A percentile compares a stretch with the other conserved stretches of the same genome.
These are phyloP conservation scores for Euthynnus affinis DNA, from an alignment of 2,797 vertebrate species.

Conservation along the genomic window DNA sequence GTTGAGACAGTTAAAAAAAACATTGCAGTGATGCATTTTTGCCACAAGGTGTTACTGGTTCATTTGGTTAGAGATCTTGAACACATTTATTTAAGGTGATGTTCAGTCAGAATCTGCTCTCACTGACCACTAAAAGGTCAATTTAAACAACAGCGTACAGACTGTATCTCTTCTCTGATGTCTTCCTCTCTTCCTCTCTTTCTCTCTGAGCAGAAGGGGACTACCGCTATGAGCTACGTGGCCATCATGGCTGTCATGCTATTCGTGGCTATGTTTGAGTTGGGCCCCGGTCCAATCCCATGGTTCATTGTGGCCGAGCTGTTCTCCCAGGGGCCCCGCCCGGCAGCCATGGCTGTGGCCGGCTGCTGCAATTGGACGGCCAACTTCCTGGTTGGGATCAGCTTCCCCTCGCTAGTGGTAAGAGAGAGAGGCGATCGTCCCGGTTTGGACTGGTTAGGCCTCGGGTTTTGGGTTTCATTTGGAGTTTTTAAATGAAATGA, in stretches of 20 bases:
- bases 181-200: not conserved
- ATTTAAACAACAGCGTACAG: too few species aligned
- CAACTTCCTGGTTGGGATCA: constrained; percentile 95
- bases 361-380: constrained; percentile 97
- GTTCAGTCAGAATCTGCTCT: too few species aligned
- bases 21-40: not conserved
- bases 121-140: too few species aligned
- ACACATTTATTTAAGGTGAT: not conserved
- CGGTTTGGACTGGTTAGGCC: too few species aligned
- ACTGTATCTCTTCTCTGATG: not conserved
- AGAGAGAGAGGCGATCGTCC: not conserved
- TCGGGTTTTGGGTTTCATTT: not conserved
- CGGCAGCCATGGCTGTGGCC: constrained; percentile 94
- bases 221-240: constrained; percentile 85
- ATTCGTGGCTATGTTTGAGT: constrained; percentile 96
- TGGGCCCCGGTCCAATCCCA: constrained; percentile 96
- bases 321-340: constrained; percentile 95
- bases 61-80: too few species aligned
- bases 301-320: constrained; percentile 99
- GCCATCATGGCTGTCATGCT: constrained; percentile 91
- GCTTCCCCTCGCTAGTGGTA: constrained; percentile 92
- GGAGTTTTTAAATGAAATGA: too few species aligned
- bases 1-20: too few species aligned
- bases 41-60: not conserved
- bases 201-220: constrained; percentile 65